A percentile compares a stretch with the other conserved stretches of the same genome.
Conservation (phyloP, 2,888 invertebrate genomes). For the Spicauda simplicius region DNA sequence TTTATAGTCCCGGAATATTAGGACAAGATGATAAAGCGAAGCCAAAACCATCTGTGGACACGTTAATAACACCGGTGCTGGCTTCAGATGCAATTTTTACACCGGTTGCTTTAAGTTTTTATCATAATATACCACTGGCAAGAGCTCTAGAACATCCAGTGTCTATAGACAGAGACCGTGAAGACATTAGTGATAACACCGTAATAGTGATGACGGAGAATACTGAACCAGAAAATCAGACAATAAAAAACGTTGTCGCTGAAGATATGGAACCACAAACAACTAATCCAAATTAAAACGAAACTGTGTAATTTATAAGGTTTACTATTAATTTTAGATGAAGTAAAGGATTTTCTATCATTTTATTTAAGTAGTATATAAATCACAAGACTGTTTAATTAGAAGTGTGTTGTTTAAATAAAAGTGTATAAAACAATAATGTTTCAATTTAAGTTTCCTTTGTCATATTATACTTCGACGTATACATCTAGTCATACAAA, state of each 20-base stretch:
- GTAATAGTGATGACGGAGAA: conserved; percentile 33
- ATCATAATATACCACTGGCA: conserved; percentile 66
- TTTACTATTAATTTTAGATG: too few relatives aligned
- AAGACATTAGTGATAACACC: conserved; percentile 37
- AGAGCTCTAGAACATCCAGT: conserved; percentile 68
- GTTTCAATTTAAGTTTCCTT: neutral
- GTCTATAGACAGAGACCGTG: conserved; percentile 57
- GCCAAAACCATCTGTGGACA: conserved; percentile 45
- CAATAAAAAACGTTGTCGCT: conserved; percentile 3
- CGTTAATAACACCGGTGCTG: conserved; percentile 54
- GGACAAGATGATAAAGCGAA: conserved; percentile 46
- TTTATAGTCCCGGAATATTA: conserved; percentile 60
- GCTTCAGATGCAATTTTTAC: conserved; percentile 55
- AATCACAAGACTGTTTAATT: neutral
- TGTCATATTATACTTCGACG: neutral
- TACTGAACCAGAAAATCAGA: conserved; percentile 4
- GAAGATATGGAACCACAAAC: neutral
- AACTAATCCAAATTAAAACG: neutral
- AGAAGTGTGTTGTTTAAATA: neutral
- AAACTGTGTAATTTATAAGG: too few relatives aligned
- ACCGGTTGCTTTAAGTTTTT: conserved; percentile 67
- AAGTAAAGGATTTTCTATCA: neutral
- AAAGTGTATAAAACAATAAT: neutral
- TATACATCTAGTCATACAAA: neutral
- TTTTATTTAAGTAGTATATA: neutral